A percentile compares a stretch with the other conserved stretches of the same genome.
phyloP scores from a whole-genome alignment of 2,888 invertebrate species.

The Sesia apiformis region DNA sequence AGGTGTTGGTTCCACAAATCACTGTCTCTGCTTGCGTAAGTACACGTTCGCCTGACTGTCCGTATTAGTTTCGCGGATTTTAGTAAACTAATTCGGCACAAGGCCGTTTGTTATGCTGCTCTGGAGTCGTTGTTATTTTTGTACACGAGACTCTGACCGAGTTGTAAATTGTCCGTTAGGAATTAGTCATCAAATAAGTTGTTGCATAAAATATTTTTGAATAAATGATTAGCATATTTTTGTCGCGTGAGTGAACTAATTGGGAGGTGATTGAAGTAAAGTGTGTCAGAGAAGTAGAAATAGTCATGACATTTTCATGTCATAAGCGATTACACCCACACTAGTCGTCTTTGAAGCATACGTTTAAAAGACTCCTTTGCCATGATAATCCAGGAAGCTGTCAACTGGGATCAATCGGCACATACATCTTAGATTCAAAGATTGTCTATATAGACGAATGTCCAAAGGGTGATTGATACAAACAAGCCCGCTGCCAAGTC shows the following conservation, averaged over 20 bases:
- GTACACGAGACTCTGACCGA: conserved; percentile 15
- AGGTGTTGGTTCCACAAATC: conserved; percentile 6
- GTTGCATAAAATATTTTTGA: conserved; percentile 8
- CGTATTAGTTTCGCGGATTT: conserved; percentile 11
- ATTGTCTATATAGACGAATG: background rate
- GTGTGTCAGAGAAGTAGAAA: too few relatives aligned
- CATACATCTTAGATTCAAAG: background rate
- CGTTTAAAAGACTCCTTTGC: too few relatives aligned
- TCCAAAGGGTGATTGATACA: conserved; percentile 1
- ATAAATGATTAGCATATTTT: background rate
- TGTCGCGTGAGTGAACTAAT: too few relatives aligned
- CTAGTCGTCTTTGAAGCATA: too few relatives aligned
- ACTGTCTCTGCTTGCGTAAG: conserved; percentile 9
- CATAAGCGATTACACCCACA: too few relatives aligned
- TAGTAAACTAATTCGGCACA: conserved; percentile 33
- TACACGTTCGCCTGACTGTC: conserved; percentile 1
- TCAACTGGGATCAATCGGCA: background rate
- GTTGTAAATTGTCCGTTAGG: conserved; percentile 18
- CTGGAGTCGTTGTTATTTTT: conserved; percentile 26
- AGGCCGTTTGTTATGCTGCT: conserved; percentile 28
- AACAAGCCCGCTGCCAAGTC: conserved; percentile 25
- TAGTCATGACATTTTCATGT: too few relatives aligned
- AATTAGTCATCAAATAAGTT: conserved; percentile 28
- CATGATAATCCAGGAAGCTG: background rate
- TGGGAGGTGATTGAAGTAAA: too few relatives aligned